These are phyloP conservation scores for Diadumene lineata DNA, from an alignment of 92 coral and sea anemone genomes.

Conservation along the genomic window DNA sequence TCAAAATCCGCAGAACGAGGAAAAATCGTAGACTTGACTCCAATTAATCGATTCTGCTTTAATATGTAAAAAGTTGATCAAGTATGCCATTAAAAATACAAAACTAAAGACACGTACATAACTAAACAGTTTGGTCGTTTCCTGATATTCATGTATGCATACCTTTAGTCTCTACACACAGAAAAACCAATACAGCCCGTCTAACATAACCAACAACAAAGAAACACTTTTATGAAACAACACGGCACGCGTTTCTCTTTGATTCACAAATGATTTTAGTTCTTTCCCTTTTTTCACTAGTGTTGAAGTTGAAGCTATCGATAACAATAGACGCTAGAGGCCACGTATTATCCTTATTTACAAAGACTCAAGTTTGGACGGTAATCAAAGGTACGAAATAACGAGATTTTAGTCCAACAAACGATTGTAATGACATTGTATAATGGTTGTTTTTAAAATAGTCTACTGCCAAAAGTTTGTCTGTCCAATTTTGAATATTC, in stretches of 20 bases:
- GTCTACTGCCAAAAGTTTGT: neutral
- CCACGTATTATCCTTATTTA: neutral
- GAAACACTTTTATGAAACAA: neutral
- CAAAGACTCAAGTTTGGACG: neutral
- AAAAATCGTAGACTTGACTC: slow-evolving; percentile 58
- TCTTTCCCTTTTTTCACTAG: neutral
- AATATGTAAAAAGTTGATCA: slow-evolving; percentile 93
- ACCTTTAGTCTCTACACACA: slow-evolving; percentile 68
- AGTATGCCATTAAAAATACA: slow-evolving; percentile 96
- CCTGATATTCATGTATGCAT: slow-evolving; percentile 95
- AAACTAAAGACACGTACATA: slow-evolving; percentile 84
- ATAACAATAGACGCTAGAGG: neutral
- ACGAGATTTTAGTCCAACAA: neutral
- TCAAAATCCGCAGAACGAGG: neutral
- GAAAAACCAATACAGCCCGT: slow-evolving; percentile 51
- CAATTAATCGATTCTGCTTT: slow-evolving; percentile 83
- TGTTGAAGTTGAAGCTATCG: neutral
- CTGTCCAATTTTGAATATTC: neutral
- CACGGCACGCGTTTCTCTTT: neutral
- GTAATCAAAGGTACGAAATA: slow-evolving; percentile 11
- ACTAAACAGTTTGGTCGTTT: slow-evolving; percentile 55
- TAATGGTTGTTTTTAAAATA: no score
- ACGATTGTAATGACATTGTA: neutral
- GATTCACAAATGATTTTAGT: neutral
- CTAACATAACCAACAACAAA: slow-evolving; percentile 29